A percentile compares a stretch with the other conserved stretches of the same genome.
Conservation (phyloP, 2,113 vertebrate species). For the rat (Rattus norvegicus) region DNA sequence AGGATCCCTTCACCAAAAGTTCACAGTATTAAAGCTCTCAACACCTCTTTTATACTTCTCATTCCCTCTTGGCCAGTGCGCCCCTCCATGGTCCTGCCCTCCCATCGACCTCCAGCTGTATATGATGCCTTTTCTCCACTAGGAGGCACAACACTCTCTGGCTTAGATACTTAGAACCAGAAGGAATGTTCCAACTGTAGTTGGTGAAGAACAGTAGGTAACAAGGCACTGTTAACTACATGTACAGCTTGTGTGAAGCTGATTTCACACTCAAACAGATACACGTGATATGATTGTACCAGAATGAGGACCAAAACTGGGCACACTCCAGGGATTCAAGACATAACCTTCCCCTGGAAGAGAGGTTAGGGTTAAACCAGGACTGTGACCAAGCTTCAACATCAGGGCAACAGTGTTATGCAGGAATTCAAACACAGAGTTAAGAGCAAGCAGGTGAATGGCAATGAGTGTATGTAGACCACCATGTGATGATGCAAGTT, state of each 20-base stretch:
- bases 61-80: background rate
- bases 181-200: background rate
- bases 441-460: background rate
- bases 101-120: background rate
- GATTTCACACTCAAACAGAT: background rate
- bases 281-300: background rate
- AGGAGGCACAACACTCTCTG: background rate
- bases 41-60: background rate
- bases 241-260: slow-evolving; percentile 4
- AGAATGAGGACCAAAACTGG: background rate
- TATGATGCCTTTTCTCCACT: background rate
- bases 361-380: background rate
- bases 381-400: background rate
- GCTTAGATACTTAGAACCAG: background rate
- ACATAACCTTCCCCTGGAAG: background rate
- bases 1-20: background rate
- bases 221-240: background rate
- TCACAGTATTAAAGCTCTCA: background rate
- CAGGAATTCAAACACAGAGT: background rate
- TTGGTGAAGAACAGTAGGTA: background rate
- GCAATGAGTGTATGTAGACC: background rate
- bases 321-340: slow-evolving; percentile 24
- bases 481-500: background rate
- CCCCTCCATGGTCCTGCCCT: background rate
- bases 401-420: background rate